Evolutionary conservation across 2,113 vertebrate species (phyloP), one percentile per base, ranked within the genome.

Genomic region (Pedionomus torquatus): DNA sequence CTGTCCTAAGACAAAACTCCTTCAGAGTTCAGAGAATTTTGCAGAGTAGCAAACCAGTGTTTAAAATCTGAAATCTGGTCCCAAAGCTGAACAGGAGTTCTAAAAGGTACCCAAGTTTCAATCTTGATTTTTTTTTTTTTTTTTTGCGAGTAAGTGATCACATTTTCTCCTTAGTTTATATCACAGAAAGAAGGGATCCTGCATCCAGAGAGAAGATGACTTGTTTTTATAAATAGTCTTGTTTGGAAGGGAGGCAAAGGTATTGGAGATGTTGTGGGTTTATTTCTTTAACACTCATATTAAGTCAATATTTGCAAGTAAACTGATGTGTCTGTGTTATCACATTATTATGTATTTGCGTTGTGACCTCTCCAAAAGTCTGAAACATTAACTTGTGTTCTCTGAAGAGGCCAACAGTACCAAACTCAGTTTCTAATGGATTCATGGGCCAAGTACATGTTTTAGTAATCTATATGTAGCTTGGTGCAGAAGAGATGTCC

Each of bases 191-290:
- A n/a, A 60, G 12, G 2, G 15, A 71, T 24, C 9, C 8, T 3
- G 0, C 2, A 4, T 41, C 11, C 13, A 46, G 18, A 35, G 1
- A 69, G 9, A 51, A 89, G 7, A 61, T 2, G 15, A 41, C 13
- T 60, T 2, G 0, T 7, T 8, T 37, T 52, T 63, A 35, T 18
- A 52, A 70, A 43, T 3, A 41, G 1, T 5, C 28, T 35, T 65
- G 2, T 61, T 52, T 72, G 43, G 17, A 54, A 86, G 2, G 2
- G 5, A 64, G 6, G 5, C 11, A 87, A 80, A 76, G 13, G 19
- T 76, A 55, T 24, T 64, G 10, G 6, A 1, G 0, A 17, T 28
- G 28, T 26, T 88, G 25, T 43, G 21, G 18, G 2, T 78, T 71
- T 44, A 41, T 70, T 82, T n/a, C 13, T 79, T 43, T 55, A 69